These are phyloP conservation scores for Oasisia sp. DNA, from an alignment of 2,888 invertebrate genomes.

Conservation along the genomic window DNA sequence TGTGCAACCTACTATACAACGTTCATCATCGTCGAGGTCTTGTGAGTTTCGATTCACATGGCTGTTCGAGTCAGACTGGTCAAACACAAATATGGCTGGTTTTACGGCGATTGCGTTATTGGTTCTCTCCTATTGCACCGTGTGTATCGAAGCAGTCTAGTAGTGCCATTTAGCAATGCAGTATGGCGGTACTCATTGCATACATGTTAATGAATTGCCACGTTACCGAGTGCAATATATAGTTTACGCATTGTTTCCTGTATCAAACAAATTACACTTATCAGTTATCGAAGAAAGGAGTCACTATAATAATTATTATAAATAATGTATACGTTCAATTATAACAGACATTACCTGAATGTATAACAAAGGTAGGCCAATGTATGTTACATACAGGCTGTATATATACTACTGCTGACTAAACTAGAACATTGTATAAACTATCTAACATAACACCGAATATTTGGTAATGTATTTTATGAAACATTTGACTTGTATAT, in stretches of 20 bases:
- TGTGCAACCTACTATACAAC: neutral
- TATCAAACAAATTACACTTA: neutral
- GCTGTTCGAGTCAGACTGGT: neutral
- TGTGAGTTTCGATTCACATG: neutral
- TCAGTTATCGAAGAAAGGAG: neutral
- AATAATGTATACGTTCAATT: no score
- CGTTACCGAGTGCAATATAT: neutral
- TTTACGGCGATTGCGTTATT: neutral
- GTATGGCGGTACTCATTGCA: neutral
- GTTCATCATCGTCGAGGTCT: neutral
- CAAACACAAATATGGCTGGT: neutral
- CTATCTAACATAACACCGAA: no score
- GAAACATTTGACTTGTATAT: no score
- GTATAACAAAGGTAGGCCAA: no score
- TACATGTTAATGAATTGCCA: neutral
- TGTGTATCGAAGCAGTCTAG: neutral
- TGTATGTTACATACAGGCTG: no score
- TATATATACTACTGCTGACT: no score
- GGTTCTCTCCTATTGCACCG: no score
- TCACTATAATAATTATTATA: no score
- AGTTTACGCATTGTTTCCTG: neutral
- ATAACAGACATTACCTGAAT: no score
- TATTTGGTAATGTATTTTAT: no score
- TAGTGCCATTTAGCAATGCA: neutral
- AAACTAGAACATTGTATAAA: no score